phyloP scores from a whole-genome alignment of 2,797 vertebrate genomes.

The Simalia tracyae region DNA sequence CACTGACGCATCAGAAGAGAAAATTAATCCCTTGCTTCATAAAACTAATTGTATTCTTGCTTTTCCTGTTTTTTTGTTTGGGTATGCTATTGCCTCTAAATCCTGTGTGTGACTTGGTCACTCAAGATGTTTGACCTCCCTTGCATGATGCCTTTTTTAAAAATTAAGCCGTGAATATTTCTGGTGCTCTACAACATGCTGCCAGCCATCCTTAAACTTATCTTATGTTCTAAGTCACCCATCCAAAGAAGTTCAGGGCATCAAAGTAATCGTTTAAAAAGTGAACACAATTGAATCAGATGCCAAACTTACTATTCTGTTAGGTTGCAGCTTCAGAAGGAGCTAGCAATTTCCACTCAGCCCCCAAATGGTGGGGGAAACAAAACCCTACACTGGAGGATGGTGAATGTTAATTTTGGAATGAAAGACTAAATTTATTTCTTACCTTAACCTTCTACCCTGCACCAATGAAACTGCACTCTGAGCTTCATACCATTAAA shows the following conservation, averaged over 20 bases:
- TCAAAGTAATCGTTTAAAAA: conserved; percentile 30
- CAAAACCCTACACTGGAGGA: neutral
- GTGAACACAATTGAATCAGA: neutral
- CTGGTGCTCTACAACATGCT: conserved; percentile 17
- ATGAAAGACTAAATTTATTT: conserved; percentile 8
- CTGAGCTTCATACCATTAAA: neutral
- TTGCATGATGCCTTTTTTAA: conserved; percentile 28
- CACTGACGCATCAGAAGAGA: neutral
- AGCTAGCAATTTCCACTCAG: neutral
- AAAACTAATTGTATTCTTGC: conserved; percentile 20
- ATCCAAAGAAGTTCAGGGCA: neutral
- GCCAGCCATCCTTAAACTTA: rapidly evolving
- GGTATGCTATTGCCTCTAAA: conserved; percentile 44
- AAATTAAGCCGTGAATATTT: conserved; percentile 1
- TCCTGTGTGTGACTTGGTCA: conserved; percentile 2
- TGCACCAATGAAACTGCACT: neutral
- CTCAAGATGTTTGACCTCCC: conserved; percentile 4
- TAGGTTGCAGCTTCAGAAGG: conserved; percentile 36
- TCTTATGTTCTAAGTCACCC: conserved; percentile 54
- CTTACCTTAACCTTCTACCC: neutral
- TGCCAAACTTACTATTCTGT: conserved; percentile 47
- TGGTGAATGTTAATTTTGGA: conserved; percentile 1
- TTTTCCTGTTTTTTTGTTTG: conserved; percentile 9
- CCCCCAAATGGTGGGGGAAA: neutral
- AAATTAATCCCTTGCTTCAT: conserved; percentile 24